phyloP scores from a whole-genome alignment of 2,113 vertebrate species.

The Gymnorhina tibicen region DNA sequence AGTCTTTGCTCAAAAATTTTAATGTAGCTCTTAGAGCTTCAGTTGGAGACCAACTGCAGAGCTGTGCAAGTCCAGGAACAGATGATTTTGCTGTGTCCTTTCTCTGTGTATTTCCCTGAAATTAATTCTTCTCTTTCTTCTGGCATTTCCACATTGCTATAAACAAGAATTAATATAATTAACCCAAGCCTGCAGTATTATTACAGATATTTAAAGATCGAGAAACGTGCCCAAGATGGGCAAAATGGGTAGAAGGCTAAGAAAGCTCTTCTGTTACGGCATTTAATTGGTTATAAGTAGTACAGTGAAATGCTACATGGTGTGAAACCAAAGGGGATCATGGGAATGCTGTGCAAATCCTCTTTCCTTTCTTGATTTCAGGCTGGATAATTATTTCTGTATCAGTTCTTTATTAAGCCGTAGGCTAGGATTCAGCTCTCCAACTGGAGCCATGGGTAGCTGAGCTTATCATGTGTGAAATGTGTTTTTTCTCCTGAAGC shows the following conservation, averaged over 20 bases:
- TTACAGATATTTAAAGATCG: background rate
- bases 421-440: background rate
- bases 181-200: background rate
- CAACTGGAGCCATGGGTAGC: background rate
- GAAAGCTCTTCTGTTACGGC: background rate
- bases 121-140: background rate
- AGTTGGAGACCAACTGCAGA: fast-evolving
- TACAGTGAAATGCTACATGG: background rate
- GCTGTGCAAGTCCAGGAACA: background rate
- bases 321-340: background rate
- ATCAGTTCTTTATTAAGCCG: background rate
- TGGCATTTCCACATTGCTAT: background rate
- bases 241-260: background rate
- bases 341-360: background rate
- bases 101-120: background rate
- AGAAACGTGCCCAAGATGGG: background rate
- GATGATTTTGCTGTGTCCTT: background rate
- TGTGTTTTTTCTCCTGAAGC: background rate
- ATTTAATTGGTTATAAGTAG: background rate
- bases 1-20: background rate
- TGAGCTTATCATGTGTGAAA: background rate
- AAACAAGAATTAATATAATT: background rate
- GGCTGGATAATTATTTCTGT: background rate
- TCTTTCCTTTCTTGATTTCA: background rate
- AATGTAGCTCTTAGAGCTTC: background rate